phyloP scores from a whole-genome alignment of 2,888 invertebrate genomes.

The Anaspis maculata region DNA sequence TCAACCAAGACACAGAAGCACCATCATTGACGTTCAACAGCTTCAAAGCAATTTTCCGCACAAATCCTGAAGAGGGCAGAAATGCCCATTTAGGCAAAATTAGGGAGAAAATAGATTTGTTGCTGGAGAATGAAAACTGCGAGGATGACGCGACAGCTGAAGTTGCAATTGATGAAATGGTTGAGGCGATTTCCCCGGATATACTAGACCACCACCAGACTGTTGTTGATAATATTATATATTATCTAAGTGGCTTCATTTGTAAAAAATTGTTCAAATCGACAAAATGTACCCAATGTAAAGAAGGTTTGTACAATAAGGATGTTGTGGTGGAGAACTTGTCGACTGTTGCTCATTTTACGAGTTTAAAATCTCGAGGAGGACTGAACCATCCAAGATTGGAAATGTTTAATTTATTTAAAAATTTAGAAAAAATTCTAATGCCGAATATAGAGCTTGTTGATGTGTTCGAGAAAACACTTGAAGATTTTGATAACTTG shows the following conservation, averaged over 20 bases:
- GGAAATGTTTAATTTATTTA: background rate
- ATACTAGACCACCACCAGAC: too few relatives aligned
- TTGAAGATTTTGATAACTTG: background rate
- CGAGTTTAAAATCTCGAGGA: background rate
- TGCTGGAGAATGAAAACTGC: background rate
- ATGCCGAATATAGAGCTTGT: background rate
- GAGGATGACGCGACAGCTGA: background rate
- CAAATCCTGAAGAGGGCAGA: background rate
- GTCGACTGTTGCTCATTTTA: background rate
- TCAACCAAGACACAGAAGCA: background rate
- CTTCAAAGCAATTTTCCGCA: background rate
- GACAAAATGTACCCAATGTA: background rate
- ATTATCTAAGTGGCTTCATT: slow-evolving; percentile 1
- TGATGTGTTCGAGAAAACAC: background rate
- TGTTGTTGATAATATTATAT: background rate
- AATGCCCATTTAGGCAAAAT: background rate
- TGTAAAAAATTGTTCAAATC: background rate
- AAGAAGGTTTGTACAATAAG: background rate
- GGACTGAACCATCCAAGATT: background rate
- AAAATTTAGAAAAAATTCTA: background rate
- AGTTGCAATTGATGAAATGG: background rate
- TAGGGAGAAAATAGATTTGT: background rate
- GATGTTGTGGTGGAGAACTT: too few relatives aligned
- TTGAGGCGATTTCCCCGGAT: too few relatives aligned
- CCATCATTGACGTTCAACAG: background rate